Conservation (phyloP, 2,888 invertebrate genomes). For the Buathra laborator region DNA sequence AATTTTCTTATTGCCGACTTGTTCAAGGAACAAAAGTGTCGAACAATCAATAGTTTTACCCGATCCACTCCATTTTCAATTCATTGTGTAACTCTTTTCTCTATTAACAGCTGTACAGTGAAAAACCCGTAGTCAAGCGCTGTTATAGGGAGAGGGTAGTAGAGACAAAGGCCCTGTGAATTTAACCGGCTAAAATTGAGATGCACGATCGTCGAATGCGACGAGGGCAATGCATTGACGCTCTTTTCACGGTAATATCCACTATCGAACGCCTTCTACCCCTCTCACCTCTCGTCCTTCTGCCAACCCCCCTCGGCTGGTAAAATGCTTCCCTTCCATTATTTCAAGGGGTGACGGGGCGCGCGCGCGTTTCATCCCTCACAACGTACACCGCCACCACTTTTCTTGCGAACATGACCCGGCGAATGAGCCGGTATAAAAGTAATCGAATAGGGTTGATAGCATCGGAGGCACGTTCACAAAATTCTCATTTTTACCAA, state of each 20-base stretch:
- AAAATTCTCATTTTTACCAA: constrained; percentile 40
- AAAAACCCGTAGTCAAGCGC: constrained; percentile 56
- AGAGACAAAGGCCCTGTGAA: constrained; percentile 62
- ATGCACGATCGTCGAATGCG: constrained; percentile 61
- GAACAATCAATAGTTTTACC: constrained; percentile 62
- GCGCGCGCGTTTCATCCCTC: constrained; percentile 19
- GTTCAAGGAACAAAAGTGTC: constrained; percentile 57
- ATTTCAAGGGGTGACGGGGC: constrained; percentile 63
- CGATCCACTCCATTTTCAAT: constrained; percentile 29
- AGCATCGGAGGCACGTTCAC: neutral
- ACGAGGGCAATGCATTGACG: constrained; percentile 53
- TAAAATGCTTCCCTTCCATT: constrained; percentile 64
- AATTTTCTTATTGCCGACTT: constrained; percentile 46
- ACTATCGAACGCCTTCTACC: constrained; percentile 57
- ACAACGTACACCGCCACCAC: constrained; percentile 44
- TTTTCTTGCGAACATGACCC: constrained; percentile 16
- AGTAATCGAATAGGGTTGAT: constrained; percentile 43
- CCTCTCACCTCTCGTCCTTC: constrained; percentile 38
- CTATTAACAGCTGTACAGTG: constrained; percentile 46
- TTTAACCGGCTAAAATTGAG: constrained; percentile 66
- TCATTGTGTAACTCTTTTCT: constrained; percentile 61
- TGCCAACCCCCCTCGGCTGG: constrained; percentile 33
- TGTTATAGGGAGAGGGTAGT: constrained; percentile 13
- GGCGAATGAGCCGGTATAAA: constrained; percentile 34
- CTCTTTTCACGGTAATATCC: constrained; percentile 66